Evolutionary conservation across 2,797 vertebrate species (phyloP).

Genomic region (Ataeniobius toweri): DNA sequence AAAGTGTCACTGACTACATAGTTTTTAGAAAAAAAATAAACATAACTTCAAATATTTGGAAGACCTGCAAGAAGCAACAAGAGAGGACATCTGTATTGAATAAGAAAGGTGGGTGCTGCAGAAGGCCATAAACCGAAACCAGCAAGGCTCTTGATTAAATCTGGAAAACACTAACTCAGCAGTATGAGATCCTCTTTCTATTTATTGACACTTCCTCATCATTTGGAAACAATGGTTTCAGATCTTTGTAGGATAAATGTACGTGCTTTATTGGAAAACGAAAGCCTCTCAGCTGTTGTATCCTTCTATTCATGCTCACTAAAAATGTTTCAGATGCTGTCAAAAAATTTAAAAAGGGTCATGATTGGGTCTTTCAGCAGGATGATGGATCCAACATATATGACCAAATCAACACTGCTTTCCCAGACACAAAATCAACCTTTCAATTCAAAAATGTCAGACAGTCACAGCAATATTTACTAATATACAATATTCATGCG

Average conservation of each 20-base stretch:
- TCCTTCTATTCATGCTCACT: not conserved
- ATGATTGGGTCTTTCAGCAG: too few species aligned
- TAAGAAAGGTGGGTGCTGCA: not conserved
- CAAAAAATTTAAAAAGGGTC: too few species aligned
- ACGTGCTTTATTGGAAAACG: not conserved
- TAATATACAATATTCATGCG: too few species aligned
- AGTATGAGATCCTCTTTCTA: not conserved
- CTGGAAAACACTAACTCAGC: not conserved
- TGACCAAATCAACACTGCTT: too few species aligned
- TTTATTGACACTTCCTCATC: not conserved
- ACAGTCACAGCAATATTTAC: too few species aligned
- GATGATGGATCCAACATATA: too few species aligned
- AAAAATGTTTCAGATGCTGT: too few species aligned
- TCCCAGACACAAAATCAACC: too few species aligned
- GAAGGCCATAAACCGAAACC: not conserved
- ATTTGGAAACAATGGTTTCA: not conserved
- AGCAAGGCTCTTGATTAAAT: not conserved
- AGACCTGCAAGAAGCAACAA: not conserved
- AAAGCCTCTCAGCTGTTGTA: not conserved
- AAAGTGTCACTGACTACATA: not conserved
- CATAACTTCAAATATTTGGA: not conserved
- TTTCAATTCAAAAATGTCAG: too few species aligned
- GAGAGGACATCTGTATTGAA: not conserved
- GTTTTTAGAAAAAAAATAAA: not conserved
- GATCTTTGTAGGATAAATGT: not conserved